A percentile compares a stretch with the other conserved stretches of the same genome.
phyloP scores from a whole-genome alignment of 2,113 vertebrate species.

The Coregonus clupeaformis region DNA sequence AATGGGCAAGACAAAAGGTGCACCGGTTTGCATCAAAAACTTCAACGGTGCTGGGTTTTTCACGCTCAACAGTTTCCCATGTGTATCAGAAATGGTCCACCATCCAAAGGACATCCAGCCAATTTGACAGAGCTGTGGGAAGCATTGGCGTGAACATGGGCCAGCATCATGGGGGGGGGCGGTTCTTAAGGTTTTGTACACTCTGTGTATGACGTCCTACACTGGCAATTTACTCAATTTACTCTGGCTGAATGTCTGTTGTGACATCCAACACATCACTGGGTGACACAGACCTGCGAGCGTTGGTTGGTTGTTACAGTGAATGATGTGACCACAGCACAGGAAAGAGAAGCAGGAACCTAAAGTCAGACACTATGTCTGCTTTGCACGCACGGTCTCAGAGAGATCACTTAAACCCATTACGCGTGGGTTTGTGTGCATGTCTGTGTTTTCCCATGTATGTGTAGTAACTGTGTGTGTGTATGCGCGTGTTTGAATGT shows the following conservation, averaged over 20 bases:
- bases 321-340: conserved; percentile 14
- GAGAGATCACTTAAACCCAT: no score
- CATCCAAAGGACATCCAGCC: no score
- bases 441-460: background rate
- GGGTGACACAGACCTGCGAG: conserved; percentile 8
- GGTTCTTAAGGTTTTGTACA: no score
- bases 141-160: no score
- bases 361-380: conserved; percentile 2
- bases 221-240: conserved; percentile 61
- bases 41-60: no score
- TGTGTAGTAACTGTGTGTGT: background rate
- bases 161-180: no score
- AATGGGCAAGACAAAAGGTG: no score
- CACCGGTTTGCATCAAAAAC: no score
- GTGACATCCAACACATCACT: conserved; percentile 41
- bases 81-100: no score
- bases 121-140: no score
- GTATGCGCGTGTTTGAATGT: background rate
- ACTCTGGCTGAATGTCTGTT: conserved; percentile 48
- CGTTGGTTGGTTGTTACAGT: background rate
- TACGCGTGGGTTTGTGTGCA: background rate
- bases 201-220: conserved; percentile 7
- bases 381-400: no score
- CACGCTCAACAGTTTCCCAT: no score
- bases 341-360: conserved; percentile 50